Evolutionary conservation across 1,140 invertebrate genomes (phyloP).

Genomic region (Acromyrmex echinatior): DNA sequence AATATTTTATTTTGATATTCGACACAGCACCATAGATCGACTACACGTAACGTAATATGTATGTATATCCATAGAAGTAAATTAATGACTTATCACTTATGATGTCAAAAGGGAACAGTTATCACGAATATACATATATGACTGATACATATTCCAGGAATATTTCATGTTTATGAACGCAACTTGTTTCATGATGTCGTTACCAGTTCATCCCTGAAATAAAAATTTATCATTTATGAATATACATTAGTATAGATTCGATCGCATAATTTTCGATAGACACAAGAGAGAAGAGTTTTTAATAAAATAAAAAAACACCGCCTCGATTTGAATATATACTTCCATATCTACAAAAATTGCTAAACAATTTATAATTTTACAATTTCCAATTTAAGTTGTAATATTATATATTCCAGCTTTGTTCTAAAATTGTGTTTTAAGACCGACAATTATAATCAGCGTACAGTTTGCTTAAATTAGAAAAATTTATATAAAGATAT

Average conservation of each 20-base stretch:
- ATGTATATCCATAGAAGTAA: conserved; percentile 5
- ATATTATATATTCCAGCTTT: too few relatives aligned
- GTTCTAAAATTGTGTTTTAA: too few relatives aligned
- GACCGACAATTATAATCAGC: too few relatives aligned
- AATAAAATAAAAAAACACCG: background rate
- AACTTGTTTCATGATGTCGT: background rate
- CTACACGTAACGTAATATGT: background rate
- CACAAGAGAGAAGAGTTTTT: background rate
- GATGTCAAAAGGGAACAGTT: background rate
- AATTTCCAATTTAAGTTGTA: too few relatives aligned
- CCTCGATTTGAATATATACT: background rate
- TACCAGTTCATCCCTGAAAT: background rate
- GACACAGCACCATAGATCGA: background rate
- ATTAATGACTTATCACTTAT: conserved; percentile 7
- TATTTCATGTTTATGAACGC: background rate
- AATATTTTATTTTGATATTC: conserved; percentile 38
- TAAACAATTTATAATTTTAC: background rate
- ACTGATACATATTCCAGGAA: background rate
- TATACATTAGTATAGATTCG: background rate
- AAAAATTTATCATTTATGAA: background rate
- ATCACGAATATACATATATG: conserved; percentile 5
- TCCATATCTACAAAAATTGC: background rate
- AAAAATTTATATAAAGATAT: too few relatives aligned
- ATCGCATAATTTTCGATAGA: background rate
- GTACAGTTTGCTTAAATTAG: too few relatives aligned